Conservation (phyloP, 2,113 vertebrate species). For the Pterocles gutturalis region DNA sequence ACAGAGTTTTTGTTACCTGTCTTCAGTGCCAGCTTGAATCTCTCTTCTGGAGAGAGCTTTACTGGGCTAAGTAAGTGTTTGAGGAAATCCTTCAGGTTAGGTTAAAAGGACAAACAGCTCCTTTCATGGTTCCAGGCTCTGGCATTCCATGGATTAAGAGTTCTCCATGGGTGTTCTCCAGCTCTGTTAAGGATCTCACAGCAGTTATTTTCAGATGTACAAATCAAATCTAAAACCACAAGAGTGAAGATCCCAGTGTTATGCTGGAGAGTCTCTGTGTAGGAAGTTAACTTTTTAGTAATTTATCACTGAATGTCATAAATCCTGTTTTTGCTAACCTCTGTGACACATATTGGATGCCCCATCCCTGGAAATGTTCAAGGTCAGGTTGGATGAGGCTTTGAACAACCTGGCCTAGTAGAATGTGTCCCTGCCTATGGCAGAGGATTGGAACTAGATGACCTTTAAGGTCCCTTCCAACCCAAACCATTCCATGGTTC, state of each 20-base stretch:
- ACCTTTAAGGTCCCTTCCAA: no score
- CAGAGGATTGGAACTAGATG: no score
- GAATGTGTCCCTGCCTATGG: no score
- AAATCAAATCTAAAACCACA: not conserved
- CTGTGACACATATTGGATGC: not conserved
- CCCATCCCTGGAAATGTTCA: no score
- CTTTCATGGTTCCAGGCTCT: not conserved
- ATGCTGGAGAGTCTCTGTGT: not conserved
- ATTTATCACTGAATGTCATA: not conserved
- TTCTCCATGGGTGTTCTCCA: not conserved
- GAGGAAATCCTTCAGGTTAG: not conserved
- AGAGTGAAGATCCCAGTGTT: not conserved
- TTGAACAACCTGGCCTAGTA: no score
- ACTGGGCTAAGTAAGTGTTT: not conserved
- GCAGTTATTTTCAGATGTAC: not conserved
- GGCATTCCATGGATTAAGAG: not conserved
- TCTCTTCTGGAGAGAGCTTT: not conserved
- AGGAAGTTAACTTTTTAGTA: not conserved
- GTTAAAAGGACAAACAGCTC: not conserved
- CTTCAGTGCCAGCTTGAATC: not conserved
- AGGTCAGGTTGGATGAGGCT: no score
- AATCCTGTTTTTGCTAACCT: not conserved
- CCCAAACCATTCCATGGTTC: no score
- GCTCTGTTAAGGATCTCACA: not conserved
- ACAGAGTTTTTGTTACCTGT: not conserved